phyloP scores from a whole-genome alignment of 2,113 vertebrate species.

The Perca flavescens region DNA sequence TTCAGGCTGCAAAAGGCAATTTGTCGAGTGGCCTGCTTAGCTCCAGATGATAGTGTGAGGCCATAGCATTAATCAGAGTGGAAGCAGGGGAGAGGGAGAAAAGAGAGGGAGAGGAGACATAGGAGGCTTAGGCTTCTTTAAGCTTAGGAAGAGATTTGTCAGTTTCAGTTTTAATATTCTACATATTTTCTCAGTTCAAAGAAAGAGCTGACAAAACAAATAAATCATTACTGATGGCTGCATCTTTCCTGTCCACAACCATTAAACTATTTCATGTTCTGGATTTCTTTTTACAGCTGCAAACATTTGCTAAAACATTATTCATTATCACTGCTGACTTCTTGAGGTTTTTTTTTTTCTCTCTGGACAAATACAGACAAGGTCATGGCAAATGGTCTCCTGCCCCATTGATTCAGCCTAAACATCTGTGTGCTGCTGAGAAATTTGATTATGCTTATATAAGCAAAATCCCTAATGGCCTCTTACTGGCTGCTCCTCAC shows the following conservation, averaged over 20 bases:
- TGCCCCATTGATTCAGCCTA: conserved; percentile 36
- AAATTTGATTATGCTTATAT: conserved; percentile 56
- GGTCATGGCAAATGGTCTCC: conserved; percentile 40
- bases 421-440: conserved; percentile 13
- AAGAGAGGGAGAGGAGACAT: conserved; percentile 2
- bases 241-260: conserved; percentile 17
- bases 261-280: conserved; percentile 15
- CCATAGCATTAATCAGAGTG: conserved; percentile 53
- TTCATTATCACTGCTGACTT: conserved; percentile 25
- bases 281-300: conserved; percentile 10
- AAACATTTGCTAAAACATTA: conserved; percentile 1
- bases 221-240: conserved; percentile 15
- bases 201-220: conserved; percentile 38
- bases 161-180: conserved; percentile 23
- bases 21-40: conserved; percentile 49
- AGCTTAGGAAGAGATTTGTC: conserved; percentile 37
- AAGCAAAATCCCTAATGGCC: conserved; percentile 42
- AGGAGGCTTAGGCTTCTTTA: conserved; percentile 6
- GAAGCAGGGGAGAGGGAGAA: neutral
- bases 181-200: conserved; percentile 34
- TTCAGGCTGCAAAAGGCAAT: conserved; percentile 56
- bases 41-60: conserved; percentile 18
- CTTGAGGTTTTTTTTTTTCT: conserved; percentile 8
- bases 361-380: conserved; percentile 38
- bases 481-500: neutral